Evolutionary conservation across 2,888 invertebrate species (phyloP).

Genomic region (Amphipoea lucens): DNA sequence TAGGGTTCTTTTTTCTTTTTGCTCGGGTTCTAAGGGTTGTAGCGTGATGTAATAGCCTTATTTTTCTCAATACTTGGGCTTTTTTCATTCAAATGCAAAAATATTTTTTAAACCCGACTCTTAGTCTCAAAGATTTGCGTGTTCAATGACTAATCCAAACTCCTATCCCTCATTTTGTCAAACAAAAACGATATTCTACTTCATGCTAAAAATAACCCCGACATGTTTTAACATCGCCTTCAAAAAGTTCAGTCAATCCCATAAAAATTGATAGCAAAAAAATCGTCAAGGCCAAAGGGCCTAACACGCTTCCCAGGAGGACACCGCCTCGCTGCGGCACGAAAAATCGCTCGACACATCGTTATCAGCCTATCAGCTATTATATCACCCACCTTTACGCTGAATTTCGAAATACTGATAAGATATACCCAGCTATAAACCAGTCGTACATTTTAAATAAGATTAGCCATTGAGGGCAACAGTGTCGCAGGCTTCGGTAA

Average conservation of each 20-base stretch:
- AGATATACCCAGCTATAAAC: constrained; percentile 74
- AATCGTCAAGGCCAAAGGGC: constrained; percentile 39
- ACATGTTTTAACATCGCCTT: background rate
- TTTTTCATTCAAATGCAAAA: background rate
- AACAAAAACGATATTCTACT: background rate
- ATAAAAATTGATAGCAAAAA: constrained; percentile 24
- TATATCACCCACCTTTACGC: constrained; percentile 83
- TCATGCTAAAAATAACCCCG: background rate
- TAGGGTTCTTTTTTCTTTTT: too few relatives aligned
- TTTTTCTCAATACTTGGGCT: background rate
- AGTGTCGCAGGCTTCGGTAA: constrained; percentile 72
- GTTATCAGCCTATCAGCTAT: constrained; percentile 69
- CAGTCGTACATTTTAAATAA: constrained; percentile 74
- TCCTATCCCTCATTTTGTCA: background rate
- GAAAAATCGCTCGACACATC: constrained; percentile 63
- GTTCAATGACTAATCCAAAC: background rate
- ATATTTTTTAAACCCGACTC: background rate
- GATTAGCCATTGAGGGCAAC: constrained; percentile 67
- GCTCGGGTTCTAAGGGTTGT: too few relatives aligned
- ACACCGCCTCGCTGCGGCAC: constrained; percentile 64
- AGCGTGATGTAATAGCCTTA: too few relatives aligned
- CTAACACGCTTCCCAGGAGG: constrained; percentile 64
- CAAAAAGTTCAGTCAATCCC: background rate
- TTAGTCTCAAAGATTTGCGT: background rate
- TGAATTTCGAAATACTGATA: constrained; percentile 87